These are phyloP conservation scores for Tipula unca DNA, from an alignment of 2,888 invertebrate genomes.

Conservation along the genomic window DNA sequence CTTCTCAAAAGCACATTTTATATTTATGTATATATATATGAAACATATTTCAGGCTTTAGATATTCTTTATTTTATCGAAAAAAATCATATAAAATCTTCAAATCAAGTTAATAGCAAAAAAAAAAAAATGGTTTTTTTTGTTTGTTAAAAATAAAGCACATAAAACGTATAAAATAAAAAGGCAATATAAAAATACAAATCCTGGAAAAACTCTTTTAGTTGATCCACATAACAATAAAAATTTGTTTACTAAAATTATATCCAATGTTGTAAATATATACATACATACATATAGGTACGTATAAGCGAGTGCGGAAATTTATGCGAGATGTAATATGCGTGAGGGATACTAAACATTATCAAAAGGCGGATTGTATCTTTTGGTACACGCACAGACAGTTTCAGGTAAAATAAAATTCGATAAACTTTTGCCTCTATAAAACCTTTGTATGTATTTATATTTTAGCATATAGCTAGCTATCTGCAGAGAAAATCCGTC, in stretches of 20 bases:
- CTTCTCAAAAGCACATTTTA: not conserved
- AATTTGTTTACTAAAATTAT: conserved; percentile 14
- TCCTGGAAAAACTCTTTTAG: not conserved
- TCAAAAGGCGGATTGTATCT: not conserved
- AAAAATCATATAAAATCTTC: conserved; percentile 8
- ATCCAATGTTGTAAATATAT: not conserved
- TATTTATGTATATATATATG: not conserved
- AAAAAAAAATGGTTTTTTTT: not conserved
- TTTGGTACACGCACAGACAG: not conserved
- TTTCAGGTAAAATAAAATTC: not conserved
- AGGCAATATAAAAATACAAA: conserved; percentile 14
- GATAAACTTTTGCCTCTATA: not conserved
- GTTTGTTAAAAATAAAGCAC: not conserved
- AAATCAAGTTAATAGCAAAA: not conserved
- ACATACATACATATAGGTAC: not conserved
- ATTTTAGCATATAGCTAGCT: not conserved
- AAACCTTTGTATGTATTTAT: not conserved
- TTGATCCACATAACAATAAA: conserved; percentile 14
- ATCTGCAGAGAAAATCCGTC: not conserved
- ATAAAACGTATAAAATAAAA: conserved; percentile 8
- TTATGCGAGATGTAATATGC: conserved; percentile 14
- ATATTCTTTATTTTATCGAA: not conserved
- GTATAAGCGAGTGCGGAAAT: not conserved
- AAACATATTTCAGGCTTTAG: not conserved
- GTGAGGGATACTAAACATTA: conserved; percentile 14